Base-by-base conservation (phyloP, 1,140 invertebrate genomes). In the Probaryconus sp. region DNA sequence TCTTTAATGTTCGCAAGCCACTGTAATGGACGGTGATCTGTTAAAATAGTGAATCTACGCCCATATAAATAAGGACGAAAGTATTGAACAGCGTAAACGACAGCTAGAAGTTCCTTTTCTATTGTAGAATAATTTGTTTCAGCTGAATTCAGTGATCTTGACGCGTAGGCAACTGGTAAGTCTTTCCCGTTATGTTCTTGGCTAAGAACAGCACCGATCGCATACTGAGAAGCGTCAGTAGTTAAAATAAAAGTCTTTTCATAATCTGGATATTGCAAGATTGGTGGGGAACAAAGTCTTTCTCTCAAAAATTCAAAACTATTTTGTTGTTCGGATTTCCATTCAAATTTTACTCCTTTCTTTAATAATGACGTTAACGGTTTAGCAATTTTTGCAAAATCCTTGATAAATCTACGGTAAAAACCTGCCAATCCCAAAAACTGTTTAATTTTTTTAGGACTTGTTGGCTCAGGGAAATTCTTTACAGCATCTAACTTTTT, bases 351-450 rank as follows among this genome's bases (percentile, higher is more conserved):
- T 14, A 30, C 30, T n/a, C 77, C 56, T 26, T 79, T 80, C 50
- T 81, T 79, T 55, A 81, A 45, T 7, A 80, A 47, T n/a, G 48
- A 28, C 1, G 55, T 79, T 3, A 88, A 43, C 0, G 83, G 84
- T 43, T 76, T 67, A 0, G 83, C 61, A 10, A 78, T 79, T 24
- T 75, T 48, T 1, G 81, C 45, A 48, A 82, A 86, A 30, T 82
- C 26, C 18, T 60, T 17, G 2, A 87, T 80, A 51, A 87, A 87
- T 50, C 67, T 58, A 7, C 83, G 10, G 55, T 86, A 87, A 48
- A 84, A 85, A 0, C 79, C 76, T 3, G 60, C 30, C n/a, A 85
- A 24, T 7, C 82, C 85, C n/a, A 86, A 17, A 67, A 89, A 90
- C 64, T 37, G 33, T 9, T 77, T 76, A 73, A 87, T 86, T n/a